These are phyloP conservation scores for Philopotamus ludificatus DNA, from an alignment of 1,140 invertebrate genomes.

Conservation along the genomic window DNA sequence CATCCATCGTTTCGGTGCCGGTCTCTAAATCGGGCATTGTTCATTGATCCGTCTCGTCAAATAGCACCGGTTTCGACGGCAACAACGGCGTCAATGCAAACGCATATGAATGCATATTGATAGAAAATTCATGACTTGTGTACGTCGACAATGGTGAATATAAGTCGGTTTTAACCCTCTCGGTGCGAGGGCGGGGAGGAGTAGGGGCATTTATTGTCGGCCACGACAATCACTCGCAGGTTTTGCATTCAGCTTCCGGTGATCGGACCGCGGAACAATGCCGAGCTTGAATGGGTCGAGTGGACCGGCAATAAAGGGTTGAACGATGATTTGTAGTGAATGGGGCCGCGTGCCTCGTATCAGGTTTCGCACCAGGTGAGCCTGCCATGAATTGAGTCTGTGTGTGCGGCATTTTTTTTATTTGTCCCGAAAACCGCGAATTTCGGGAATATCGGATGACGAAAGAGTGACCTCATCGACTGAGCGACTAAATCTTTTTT, in stretches of 20 bases:
- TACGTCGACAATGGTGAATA: slow-evolving; percentile 14
- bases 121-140: slow-evolving; percentile 15
- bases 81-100: background rate
- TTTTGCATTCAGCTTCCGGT: slow-evolving; percentile 31
- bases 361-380: slow-evolving; percentile 37
- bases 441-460: too few relatives aligned
- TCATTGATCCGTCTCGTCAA: background rate
- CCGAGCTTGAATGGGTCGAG: background rate
- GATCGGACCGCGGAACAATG: slow-evolving; percentile 25
- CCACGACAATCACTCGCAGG: slow-evolving; percentile 23
- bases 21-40: background rate
- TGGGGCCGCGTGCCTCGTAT: slow-evolving; percentile 35
- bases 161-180: background rate
- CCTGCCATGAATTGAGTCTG: background rate
- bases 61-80: background rate
- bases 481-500: too few relatives aligned
- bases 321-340: slow-evolving; percentile 30
- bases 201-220: background rate
- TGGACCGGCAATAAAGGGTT: slow-evolving; percentile 32
- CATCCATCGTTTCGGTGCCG: background rate
- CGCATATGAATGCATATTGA: slow-evolving; percentile 1
- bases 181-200: background rate
- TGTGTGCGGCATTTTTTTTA: too few relatives aligned
- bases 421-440: too few relatives aligned
- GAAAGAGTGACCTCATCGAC: too few relatives aligned